Evolutionary conservation across 1,140 invertebrate species (phyloP).

Genomic region (Charaxes varanes): DNA sequence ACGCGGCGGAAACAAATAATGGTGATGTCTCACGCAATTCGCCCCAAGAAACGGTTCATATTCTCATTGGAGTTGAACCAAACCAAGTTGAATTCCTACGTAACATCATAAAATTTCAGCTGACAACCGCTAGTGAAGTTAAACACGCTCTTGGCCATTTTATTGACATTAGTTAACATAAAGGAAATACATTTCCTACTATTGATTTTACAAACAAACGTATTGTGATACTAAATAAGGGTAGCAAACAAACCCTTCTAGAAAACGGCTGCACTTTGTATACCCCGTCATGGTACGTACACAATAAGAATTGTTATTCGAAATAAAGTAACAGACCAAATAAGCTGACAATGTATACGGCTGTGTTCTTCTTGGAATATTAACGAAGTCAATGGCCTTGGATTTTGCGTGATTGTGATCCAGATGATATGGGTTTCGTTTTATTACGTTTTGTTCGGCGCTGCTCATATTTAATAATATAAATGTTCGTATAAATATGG

Average conservation of each 20-base stretch:
- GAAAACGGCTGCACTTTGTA: conserved; percentile 15
- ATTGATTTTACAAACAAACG: no score
- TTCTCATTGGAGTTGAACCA: no score
- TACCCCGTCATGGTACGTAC: conserved; percentile 34
- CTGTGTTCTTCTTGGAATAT: conserved; percentile 36
- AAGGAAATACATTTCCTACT: no score
- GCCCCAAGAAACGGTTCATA: no score
- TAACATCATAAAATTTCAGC: no score
- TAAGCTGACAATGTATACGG: conserved; percentile 42
- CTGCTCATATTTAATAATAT: neutral
- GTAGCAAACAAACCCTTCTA: conserved; percentile 2
- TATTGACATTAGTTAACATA: no score
- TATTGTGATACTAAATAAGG: neutral
- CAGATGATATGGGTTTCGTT: conserved; percentile 30
- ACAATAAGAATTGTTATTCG: conserved; percentile 59
- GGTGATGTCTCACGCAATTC: no score
- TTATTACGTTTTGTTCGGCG: neutral
- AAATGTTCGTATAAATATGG: no score
- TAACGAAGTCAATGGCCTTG: conserved; percentile 43
- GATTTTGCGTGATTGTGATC: conserved; percentile 41
- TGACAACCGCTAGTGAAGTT: no score
- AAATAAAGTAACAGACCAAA: conserved; percentile 52
- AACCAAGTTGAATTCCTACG: no score
- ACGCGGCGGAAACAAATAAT: no score
- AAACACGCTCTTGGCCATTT: no score